Base-by-base conservation (phyloP, 2,797 vertebrate genomes). In the Garrulus glandarius region DNA sequence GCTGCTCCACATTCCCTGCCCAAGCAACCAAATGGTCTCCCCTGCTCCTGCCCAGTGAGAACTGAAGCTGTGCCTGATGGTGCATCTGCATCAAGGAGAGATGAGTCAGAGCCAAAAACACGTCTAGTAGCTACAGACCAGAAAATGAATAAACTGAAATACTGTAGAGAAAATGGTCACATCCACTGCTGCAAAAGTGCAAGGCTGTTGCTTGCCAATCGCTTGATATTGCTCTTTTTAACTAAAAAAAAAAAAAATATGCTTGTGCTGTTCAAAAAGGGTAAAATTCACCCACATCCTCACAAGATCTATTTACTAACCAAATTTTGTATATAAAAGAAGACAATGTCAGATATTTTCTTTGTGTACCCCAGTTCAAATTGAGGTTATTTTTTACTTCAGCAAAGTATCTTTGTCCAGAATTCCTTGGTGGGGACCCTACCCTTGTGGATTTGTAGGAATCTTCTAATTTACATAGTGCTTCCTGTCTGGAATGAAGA, bases 381-480 rank as follows among this genome's bases (percentile, higher is more conserved):
- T 1, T 21, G 22, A 44, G 34, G 47, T 41, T 56, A 49, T 56
- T 92, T 95, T 88, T 63, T 84, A 61, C 56, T 86, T 50, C 59
- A 72, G 44, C 8, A 15, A 83, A 92, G 41, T 41, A 36, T 20
- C 32, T 26, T 76, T 59, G 55, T 90, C 70, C 74, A 91, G 72
- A 92, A 96, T 94, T 92, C 92, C 70, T 90, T 88, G 79, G 79
- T 84, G 80, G 76, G 44, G 34, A 79, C 15, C 13, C 15, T 71
- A 36, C 15, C 55, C 18, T 52, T 63, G 59, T 64, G 77, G 55
- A 92, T 92, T 92, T 75, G 15, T 21, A 77, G 37, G 55, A 95
- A 86, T 82, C 71, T 91, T 65, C 43, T 59, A 69, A 96, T 91
- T 87, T 69, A 76, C 5, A 1, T 84, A 76, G 60, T 6, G 1